These are phyloP conservation scores for Drosophila histrio DNA, from an alignment of 2,888 invertebrate genomes.

Conservation along the genomic window DNA sequence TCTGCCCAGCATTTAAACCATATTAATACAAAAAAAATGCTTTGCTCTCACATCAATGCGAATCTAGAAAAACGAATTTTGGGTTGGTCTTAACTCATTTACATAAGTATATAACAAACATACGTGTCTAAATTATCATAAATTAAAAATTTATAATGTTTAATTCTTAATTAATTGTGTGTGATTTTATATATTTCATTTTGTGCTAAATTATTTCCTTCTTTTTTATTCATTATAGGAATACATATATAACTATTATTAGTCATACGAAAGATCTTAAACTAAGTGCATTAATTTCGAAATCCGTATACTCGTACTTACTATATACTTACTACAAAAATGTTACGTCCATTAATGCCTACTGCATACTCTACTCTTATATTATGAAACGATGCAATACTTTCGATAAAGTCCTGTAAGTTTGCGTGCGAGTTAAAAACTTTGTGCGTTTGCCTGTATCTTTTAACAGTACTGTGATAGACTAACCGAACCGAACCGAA, in stretches of 20 bases:
- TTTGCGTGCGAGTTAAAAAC: constrained; percentile 69
- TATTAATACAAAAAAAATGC: constrained; percentile 38
- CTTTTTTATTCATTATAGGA: constrained; percentile 80
- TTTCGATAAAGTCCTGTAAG: constrained; percentile 66
- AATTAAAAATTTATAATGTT: constrained; percentile 24
- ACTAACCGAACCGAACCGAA: constrained; percentile 58
- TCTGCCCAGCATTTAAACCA: constrained; percentile 68
- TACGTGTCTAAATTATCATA: constrained; percentile 22
- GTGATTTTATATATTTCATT: constrained; percentile 29
- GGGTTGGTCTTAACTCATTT: constrained; percentile 39
- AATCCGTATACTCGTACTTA: constrained; percentile 48
- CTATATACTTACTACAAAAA: constrained; percentile 21
- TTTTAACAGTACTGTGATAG: constrained; percentile 79
- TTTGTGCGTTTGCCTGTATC: constrained; percentile 62
- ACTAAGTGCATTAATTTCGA: constrained; percentile 73
- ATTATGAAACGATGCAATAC: constrained; percentile 50
- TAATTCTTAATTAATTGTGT: constrained; percentile 38
- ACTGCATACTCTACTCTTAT: constrained; percentile 33
- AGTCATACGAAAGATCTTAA: constrained; percentile 56
- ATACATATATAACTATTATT: constrained; percentile 84
- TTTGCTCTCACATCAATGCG: constrained; percentile 41
- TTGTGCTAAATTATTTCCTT: constrained; percentile 48
- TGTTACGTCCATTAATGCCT: constrained; percentile 69
- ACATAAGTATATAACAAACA: constrained; percentile 18
- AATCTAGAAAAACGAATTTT: constrained; percentile 30